phyloP scores from a whole-genome alignment of 2,113 vertebrate species.

The Urocolius indicus region DNA sequence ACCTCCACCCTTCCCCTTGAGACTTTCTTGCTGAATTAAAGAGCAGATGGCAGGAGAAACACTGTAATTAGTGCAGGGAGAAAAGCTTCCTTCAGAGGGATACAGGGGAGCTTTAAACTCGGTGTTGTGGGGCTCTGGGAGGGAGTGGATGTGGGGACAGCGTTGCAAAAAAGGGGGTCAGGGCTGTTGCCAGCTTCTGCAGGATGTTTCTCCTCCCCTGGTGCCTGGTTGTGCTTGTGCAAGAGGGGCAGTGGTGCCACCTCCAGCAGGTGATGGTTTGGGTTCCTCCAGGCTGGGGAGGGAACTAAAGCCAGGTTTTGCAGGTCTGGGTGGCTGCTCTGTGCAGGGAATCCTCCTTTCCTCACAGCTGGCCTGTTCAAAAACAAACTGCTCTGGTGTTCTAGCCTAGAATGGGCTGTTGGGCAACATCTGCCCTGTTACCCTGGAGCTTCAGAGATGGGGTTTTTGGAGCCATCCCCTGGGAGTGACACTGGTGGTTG shows the following conservation, averaged over 20 bases:
- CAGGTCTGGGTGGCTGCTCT: background rate
- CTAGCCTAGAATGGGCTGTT: background rate
- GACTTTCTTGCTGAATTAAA: fast-evolving
- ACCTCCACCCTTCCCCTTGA: background rate
- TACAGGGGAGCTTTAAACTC: fast-evolving
- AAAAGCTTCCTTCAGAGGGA: background rate
- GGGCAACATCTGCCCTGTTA: fast-evolving
- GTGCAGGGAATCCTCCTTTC: background rate
- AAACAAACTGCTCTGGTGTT: fast-evolving
- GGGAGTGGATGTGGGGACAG: background rate
- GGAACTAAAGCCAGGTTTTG: background rate
- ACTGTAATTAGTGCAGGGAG: background rate
- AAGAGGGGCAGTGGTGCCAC: background rate
- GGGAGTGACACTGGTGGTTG: background rate
- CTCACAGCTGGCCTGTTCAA: background rate
- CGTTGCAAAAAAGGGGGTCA: fast-evolving
- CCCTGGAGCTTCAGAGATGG: background rate
- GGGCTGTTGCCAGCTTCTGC: background rate
- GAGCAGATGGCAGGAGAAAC: background rate
- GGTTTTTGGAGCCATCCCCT: background rate
- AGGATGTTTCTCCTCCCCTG: fast-evolving
- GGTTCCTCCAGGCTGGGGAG: background rate
- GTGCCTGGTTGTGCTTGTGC: background rate
- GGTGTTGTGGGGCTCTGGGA: background rate
- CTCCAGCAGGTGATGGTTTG: background rate